phyloP scores from a whole-genome alignment of 2,113 vertebrate genomes.

The Dendrocopos noguchii region DNA sequence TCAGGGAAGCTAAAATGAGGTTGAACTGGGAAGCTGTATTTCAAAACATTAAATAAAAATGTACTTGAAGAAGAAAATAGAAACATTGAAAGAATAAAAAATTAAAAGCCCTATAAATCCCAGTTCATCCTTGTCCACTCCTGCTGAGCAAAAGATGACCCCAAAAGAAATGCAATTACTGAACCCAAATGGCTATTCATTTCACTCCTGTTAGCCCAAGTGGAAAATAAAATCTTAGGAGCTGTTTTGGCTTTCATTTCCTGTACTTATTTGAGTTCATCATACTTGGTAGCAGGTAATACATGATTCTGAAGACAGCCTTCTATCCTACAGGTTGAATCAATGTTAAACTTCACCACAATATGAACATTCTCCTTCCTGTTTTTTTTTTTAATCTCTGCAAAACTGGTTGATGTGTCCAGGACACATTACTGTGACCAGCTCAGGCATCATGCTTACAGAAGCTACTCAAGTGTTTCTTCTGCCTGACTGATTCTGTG shows the following conservation, averaged over 20 bases:
- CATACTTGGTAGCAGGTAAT: background rate
- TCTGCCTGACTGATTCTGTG: background rate
- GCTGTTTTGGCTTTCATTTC: background rate
- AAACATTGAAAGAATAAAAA: constrained; percentile 44
- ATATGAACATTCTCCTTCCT: background rate
- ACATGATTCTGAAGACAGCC: background rate
- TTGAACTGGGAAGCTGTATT: background rate
- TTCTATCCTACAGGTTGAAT: background rate
- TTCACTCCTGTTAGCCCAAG: background rate
- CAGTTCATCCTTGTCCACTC: constrained; percentile 31
- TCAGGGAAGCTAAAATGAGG: background rate
- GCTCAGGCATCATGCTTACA: background rate
- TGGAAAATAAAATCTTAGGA: background rate
- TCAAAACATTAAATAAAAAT: constrained; percentile 39
- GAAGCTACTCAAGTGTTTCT: background rate
- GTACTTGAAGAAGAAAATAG: constrained; percentile 48
- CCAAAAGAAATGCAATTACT: constrained; percentile 22
- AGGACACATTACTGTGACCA: background rate
- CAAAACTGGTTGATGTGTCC: background rate
- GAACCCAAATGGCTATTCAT: constrained; percentile 14
- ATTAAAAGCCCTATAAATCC: constrained; percentile 37
- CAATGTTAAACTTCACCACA: background rate
- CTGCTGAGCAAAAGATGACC: constrained; percentile 27
- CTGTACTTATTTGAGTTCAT: background rate
- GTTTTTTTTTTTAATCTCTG: background rate